phyloP scores from a whole-genome alignment of 2,888 invertebrate genomes.

The Dryomyza anilis region DNA sequence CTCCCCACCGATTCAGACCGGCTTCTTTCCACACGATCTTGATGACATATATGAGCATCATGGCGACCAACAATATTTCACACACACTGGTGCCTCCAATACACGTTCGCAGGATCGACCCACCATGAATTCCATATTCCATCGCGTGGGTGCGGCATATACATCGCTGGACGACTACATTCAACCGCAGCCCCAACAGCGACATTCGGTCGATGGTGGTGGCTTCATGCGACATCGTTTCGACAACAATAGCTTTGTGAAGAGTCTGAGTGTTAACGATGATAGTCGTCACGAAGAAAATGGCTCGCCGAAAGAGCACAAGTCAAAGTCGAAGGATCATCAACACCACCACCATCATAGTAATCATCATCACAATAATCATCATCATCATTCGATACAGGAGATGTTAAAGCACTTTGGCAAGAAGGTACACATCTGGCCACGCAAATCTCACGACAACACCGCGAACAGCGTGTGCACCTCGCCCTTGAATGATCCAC shows the following conservation, averaged over 20 bases:
- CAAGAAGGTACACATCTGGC: conserved; percentile 76
- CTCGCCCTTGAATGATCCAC: conserved; percentile 62
- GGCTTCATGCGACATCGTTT: conserved; percentile 49
- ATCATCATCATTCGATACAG: conserved; percentile 75
- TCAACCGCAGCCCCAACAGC: conserved; percentile 32
- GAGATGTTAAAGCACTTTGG: conserved; percentile 78
- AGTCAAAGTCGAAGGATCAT: conserved; percentile 35
- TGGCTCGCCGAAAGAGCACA: conserved; percentile 40
- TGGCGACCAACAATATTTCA: conserved; percentile 60
- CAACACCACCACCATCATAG: conserved; percentile 61
- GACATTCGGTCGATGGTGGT: conserved; percentile 39
- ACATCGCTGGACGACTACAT: conserved; percentile 56
- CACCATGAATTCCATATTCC: conserved; percentile 59
- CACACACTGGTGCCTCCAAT: conserved; percentile 55
- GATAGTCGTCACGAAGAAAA: conserved; percentile 32
- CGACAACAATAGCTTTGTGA: conserved; percentile 57
- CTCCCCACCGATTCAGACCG: conserved; percentile 50
- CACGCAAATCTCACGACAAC: conserved; percentile 68
- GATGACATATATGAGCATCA: conserved; percentile 60
- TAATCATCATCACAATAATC: conserved; percentile 59
- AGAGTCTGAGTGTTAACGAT: conserved; percentile 53
- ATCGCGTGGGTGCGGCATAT: conserved; percentile 54
- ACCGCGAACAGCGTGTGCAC: conserved; percentile 62
- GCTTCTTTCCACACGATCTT: conserved; percentile 60
- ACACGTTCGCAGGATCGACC: conserved; percentile 51